phyloP scores from a whole-genome alignment of 2,797 vertebrate species.

The Falco concolor region DNA sequence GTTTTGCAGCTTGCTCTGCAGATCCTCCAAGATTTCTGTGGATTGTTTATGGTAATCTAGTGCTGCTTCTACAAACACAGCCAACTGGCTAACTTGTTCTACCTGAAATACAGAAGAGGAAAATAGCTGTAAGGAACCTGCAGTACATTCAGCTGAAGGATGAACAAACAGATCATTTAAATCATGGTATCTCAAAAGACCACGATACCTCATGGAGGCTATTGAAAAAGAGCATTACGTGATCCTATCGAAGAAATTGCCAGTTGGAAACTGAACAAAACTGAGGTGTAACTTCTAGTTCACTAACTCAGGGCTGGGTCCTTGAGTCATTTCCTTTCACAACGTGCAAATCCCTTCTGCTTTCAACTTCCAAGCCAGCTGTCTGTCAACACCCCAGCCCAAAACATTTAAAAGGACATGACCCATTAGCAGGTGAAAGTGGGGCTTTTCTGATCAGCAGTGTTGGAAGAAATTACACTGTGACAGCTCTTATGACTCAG shows the following conservation, averaged over 20 bases:
- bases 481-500: background rate
- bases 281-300: slow-evolving; percentile 35
- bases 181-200: slow-evolving; percentile 14
- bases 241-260: background rate
- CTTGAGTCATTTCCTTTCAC: slow-evolving; percentile 48
- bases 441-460: slow-evolving; percentile 5
- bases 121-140: background rate
- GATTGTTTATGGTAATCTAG: slow-evolving; percentile 88
- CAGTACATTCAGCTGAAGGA: background rate
- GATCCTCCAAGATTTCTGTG: slow-evolving; percentile 83
- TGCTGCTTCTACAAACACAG: slow-evolving; percentile 84
- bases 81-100: slow-evolving; percentile 90
- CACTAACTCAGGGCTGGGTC: slow-evolving; percentile 15
- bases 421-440: slow-evolving; percentile 15
- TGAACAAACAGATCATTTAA: background rate
- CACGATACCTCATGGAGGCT: background rate
- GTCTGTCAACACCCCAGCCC: slow-evolving; percentile 27
- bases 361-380: slow-evolving; percentile 42
- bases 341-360: slow-evolving; percentile 39
- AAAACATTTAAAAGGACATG: background rate
- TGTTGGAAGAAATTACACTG: background rate
- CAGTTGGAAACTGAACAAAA: slow-evolving; percentile 35
- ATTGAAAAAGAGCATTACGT: background rate
- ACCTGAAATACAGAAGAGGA: slow-evolving; percentile 73
- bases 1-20: slow-evolving; percentile 82